Base-by-base conservation (phyloP, 2,888 invertebrate genomes). In the Eupithecia centaureata region DNA sequence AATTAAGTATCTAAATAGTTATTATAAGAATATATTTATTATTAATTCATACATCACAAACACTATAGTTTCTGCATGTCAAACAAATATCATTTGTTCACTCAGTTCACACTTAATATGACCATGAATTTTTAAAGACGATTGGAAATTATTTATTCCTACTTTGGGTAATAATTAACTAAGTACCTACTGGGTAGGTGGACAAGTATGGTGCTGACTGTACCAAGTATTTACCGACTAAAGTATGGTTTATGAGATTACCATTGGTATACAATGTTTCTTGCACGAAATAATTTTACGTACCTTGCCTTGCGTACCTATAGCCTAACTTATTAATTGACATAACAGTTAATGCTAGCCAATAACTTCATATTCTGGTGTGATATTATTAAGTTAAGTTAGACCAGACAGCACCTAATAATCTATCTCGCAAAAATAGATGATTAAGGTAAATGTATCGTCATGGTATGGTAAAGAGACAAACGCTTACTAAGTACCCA, bases 181-280 rank as follows among this genome's bases (percentile, higher is more conserved):
- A 42, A n/a, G n/a, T n/a, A n/a, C n/a, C n/a, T n/a, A n/a, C n/a
- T n/a, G n/a, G n/a, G n/a, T n/a, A n/a, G n/a, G n/a, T n/a, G n/a
- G n/a, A n/a, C n/a, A n/a, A 47, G n/a, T 18, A 18, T 18, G 57
- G 5, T 22, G 57, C 30, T 57, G 32, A 57, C 57, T 57, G 57
- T 57, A 57, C 57, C 18, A 30, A 30, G 57, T 57, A 13, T 30
- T 30, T 57, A 57, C 32, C 30, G 32, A 18, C 32, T 22, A 56
- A 56, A 30, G 18, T n/a, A 18, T 10, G 0, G 57, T 33, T 57
- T 33, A 33, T 12, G 22, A 32, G 32, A 57, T 57, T 57, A 57
- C 52, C 30, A 22, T 12, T 32, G 0, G 54, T 3, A n/a, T 30
- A 30, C 54, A 30, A 27, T 30, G 30, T 52, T 27, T 22, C 18